These are phyloP conservation scores for Hippocampus abdominalis DNA, from an alignment of 2,113 vertebrate species.

Conservation along the genomic window DNA sequence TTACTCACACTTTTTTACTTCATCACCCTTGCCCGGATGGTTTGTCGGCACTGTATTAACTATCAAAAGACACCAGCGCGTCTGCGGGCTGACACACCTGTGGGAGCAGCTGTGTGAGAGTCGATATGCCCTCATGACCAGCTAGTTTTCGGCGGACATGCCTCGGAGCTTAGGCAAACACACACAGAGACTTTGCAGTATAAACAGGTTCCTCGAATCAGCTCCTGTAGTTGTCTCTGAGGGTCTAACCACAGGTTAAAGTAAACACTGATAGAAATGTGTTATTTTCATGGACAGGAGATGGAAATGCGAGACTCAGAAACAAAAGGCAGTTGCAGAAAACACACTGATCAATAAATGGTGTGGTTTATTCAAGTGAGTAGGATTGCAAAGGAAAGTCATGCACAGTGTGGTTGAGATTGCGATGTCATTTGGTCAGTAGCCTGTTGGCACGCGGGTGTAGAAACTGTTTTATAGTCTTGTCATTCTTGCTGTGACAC, in stretches of 20 bases:
- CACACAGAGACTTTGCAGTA: slow-evolving; percentile 40
- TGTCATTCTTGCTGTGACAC: too few species aligned
- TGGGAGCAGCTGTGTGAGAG: slow-evolving; percentile 49
- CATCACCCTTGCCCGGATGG: slow-evolving; percentile 45
- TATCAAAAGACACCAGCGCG: slow-evolving; percentile 46
- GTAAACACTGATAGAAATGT: not conserved
- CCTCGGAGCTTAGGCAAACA: slow-evolving; percentile 53
- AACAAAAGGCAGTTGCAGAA: not conserved
- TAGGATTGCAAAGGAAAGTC: too few species aligned
- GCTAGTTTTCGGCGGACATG: slow-evolving; percentile 48
- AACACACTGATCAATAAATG: not conserved
- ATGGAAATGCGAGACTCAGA: not conserved
- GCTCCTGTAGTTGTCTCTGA: slow-evolving; percentile 1
- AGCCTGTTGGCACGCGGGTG: too few species aligned
- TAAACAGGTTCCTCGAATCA: slow-evolving; percentile 28
- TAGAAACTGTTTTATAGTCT: too few species aligned
- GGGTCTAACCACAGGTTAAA: not conserved
- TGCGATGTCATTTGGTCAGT: too few species aligned
- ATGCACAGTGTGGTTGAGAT: too few species aligned
- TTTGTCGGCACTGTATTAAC: slow-evolving; percentile 42
- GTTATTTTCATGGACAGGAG: not conserved
- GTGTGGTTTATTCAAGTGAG: too few species aligned
- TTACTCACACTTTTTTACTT: slow-evolving; percentile 27
- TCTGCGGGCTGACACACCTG: slow-evolving; percentile 65
- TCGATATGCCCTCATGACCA: slow-evolving; percentile 61